Evolutionary conservation across 2,797 vertebrate genomes (phyloP).

Genomic region (Melanotaenia pygmaea): DNA sequence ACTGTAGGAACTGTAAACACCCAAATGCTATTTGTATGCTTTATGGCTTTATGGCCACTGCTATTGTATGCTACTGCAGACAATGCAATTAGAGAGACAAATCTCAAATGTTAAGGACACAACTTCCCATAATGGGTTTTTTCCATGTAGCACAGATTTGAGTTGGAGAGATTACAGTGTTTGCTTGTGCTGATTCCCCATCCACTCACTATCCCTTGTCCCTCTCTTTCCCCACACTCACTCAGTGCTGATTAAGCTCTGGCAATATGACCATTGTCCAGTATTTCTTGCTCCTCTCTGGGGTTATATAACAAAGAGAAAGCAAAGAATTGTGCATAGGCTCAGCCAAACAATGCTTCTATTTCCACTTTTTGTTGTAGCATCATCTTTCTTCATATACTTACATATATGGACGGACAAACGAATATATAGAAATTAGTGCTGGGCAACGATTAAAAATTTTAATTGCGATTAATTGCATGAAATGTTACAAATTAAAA

Average conservation of each 20-base stretch:
- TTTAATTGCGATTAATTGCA: no score
- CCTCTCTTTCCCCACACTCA: slow-evolving; percentile 1
- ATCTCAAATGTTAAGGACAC: slow-evolving; percentile 26
- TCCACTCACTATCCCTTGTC: not conserved
- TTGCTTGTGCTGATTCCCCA: slow-evolving; percentile 9
- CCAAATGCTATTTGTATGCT: slow-evolving; percentile 46
- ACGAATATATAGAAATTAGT: no score
- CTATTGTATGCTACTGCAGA: slow-evolving; percentile 29
- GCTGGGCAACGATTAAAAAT: no score
- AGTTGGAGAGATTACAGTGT: slow-evolving; percentile 37
- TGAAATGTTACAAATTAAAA: no score
- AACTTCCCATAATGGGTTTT: slow-evolving; percentile 39
- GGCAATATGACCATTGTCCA: slow-evolving; percentile 28
- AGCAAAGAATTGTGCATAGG: slow-evolving; percentile 11
- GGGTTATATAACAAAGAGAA: slow-evolving; percentile 3
- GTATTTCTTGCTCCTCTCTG: slow-evolving; percentile 6
- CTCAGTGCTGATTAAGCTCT: slow-evolving; percentile 46
- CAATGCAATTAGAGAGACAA: slow-evolving; percentile 43
- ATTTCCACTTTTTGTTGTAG: not conserved
- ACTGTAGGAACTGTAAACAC: slow-evolving; percentile 42
- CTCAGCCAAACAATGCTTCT: not conserved
- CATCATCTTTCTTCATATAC: not conserved
- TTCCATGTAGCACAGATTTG: slow-evolving; percentile 19
- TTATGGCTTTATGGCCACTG: slow-evolving; percentile 31
- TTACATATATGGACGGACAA: not conserved